These are phyloP conservation scores for Oxyura jamaicensis DNA, from an alignment of 2,113 vertebrate genomes.

Conservation along the genomic window DNA sequence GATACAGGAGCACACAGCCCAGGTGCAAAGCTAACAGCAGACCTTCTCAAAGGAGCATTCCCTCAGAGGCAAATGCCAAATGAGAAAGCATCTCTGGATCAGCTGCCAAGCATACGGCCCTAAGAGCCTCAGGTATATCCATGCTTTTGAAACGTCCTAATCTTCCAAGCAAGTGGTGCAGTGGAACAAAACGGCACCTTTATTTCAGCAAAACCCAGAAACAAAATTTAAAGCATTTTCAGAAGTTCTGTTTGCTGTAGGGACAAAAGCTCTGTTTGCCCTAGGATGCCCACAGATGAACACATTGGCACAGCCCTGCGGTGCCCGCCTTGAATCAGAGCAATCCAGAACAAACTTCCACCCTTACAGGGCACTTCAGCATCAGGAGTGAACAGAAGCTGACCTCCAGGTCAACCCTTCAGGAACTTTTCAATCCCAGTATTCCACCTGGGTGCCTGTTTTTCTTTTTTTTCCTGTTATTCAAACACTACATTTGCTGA, in stretches of 20 bases:
- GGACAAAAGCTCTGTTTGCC: background rate
- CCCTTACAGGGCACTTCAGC: background rate
- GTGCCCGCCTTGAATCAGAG: background rate
- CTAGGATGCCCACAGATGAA: background rate
- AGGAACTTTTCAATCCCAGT: background rate
- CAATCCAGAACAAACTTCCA: background rate
- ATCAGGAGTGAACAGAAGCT: background rate
- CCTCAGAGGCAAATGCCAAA: background rate
- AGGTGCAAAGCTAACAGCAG: background rate
- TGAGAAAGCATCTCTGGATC: background rate
- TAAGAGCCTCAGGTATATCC: background rate
- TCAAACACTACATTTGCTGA: background rate
- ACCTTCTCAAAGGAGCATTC: background rate
- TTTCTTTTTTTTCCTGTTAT: background rate
- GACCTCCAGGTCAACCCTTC: background rate
- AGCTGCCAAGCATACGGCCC: background rate
- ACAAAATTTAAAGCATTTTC: background rate
- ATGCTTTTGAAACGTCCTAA: background rate
- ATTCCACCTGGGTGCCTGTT: background rate
- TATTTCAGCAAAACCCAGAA: background rate
- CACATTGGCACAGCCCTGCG: fast-evolving
- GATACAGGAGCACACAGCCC: background rate
- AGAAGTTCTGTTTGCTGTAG: background rate
- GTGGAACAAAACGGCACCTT: background rate
- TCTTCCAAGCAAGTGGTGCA: fast-evolving